Percentiles rank a stretch among this genome's conserved stretches.
phyloP scores from a whole-genome alignment of 1,140 invertebrate genomes.

The Drosophila chauvacae region DNA sequence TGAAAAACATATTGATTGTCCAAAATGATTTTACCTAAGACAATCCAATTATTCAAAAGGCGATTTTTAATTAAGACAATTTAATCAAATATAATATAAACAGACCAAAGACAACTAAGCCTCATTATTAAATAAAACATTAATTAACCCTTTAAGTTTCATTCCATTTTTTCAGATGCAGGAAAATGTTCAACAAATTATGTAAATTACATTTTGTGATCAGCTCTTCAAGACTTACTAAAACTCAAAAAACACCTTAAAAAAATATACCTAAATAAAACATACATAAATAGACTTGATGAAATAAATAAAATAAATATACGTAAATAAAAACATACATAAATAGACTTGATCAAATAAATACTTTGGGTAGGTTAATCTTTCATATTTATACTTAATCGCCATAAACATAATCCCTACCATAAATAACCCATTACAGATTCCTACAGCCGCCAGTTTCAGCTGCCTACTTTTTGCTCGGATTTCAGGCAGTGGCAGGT shows the following conservation, averaged over 20 bases:
- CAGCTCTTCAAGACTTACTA: too few relatives aligned
- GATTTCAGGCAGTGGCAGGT: constrained; percentile 33
- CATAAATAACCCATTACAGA: constrained; percentile 38
- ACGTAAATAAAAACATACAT: neutral
- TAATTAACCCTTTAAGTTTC: neutral
- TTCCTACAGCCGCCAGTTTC: constrained; percentile 7
- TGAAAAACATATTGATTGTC: neutral
- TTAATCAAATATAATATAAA: too few relatives aligned
- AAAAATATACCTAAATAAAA: too few relatives aligned
- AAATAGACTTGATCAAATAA: neutral
- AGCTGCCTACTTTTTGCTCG: constrained; percentile 33
- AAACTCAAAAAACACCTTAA: too few relatives aligned
- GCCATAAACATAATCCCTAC: constrained; percentile 27
- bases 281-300: too few relatives aligned
- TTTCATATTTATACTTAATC: constrained; percentile 13
- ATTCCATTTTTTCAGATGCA: too few relatives aligned
- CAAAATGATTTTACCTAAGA: too few relatives aligned
- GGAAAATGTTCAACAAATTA: too few relatives aligned
- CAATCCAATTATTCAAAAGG: neutral
- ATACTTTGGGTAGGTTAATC: neutral
- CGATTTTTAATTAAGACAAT: neutral
- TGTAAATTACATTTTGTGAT: too few relatives aligned
- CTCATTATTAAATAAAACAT: neutral
- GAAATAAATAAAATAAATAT: neutral
- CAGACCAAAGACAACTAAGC: too few relatives aligned